These are phyloP conservation scores for Tipula confusa DNA, from an alignment of 2,888 invertebrate species.

Conservation along the genomic window DNA sequence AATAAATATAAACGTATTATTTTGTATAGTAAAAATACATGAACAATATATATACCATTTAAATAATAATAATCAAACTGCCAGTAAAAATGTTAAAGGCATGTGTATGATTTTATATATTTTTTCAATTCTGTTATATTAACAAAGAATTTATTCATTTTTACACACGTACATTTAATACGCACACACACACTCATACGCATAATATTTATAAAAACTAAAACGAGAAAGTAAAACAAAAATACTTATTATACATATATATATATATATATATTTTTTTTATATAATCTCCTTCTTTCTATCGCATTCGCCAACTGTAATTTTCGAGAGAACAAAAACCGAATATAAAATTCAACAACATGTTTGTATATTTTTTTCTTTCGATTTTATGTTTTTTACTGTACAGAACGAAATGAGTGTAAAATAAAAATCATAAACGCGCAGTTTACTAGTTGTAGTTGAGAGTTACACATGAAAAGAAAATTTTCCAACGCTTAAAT, in stretches of 20 bases:
- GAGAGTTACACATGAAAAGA: not conserved
- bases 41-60: too few relatives aligned
- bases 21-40: too few relatives aligned
- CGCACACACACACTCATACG: too few relatives aligned
- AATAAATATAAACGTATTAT: too few relatives aligned
- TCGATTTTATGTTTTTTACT: not conserved
- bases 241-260: not conserved
- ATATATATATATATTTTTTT: not conserved
- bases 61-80: too few relatives aligned
- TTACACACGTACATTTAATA: too few relatives aligned
- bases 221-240: not conserved
- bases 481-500: not conserved
- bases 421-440: not conserved
- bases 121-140: too few relatives aligned
- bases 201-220: not conserved
- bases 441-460: not conserved
- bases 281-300: too few relatives aligned
- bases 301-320: too few relatives aligned
- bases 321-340: not conserved
- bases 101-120: not conserved
- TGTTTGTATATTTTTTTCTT: not conserved
- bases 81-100: too few relatives aligned
- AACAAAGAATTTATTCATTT: not conserved
- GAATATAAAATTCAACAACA: not conserved
- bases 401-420: too few relatives aligned